A percentile compares a stretch with the other conserved stretches of the same genome.
phyloP scores from a whole-genome alignment of 1,140 invertebrate genomes.

The Musca vetustissima region DNA sequence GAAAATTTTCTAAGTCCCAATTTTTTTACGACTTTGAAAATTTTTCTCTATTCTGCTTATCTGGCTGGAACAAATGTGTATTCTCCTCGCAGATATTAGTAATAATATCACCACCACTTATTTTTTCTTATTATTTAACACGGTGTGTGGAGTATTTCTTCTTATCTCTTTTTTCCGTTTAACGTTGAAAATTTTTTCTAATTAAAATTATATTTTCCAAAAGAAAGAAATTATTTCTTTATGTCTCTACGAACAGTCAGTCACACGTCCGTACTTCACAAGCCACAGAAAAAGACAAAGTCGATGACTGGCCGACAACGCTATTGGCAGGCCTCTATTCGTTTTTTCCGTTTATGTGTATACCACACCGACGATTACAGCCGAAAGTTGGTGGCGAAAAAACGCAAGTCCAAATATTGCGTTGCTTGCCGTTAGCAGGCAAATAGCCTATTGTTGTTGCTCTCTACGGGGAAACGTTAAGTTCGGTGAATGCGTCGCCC shows the following conservation, averaged over 20 bases:
- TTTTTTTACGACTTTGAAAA: conserved; percentile 1
- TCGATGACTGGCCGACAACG: conserved; percentile 19
- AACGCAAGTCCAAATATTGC: conserved; percentile 15
- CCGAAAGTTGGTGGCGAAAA: neutral
- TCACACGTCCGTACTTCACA: conserved; percentile 25
- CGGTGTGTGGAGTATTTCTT: no score
- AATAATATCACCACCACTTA: no score
- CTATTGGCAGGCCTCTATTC: neutral
- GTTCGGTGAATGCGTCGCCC: neutral
- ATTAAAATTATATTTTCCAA: no score
- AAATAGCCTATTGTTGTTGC: neutral
- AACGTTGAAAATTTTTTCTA: no score
- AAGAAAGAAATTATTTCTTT: no score
- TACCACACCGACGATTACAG: neutral
- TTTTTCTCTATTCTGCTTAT: neutral
- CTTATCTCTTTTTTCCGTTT: no score
- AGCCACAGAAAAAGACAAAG: conserved; percentile 28
- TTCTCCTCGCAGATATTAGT: neutral
- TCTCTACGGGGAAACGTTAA: neutral
- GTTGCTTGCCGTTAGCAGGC: conserved; percentile 3
- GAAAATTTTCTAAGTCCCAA: conserved; percentile 29
- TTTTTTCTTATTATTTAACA: no score
- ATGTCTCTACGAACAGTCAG: neutral
- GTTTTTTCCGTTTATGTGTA: conserved; percentile 1
- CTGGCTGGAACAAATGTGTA: conserved; percentile 4